A percentile compares a stretch with the other conserved stretches of the same genome.
Evolutionary conservation across 2,797 vertebrate species (phyloP).

Genomic region (Amphiprion clarkii): DNA sequence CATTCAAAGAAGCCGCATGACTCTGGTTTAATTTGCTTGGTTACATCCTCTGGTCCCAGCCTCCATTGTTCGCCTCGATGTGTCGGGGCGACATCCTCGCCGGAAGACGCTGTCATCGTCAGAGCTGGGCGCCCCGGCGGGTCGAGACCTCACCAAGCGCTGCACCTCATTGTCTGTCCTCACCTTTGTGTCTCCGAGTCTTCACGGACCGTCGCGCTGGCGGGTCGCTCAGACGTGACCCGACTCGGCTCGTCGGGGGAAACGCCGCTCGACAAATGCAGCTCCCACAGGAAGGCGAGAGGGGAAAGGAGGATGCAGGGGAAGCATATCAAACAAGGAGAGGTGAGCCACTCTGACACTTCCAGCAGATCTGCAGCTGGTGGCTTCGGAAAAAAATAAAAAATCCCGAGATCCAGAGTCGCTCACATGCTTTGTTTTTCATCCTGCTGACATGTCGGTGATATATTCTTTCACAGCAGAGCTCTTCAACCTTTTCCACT

Average conservation of each 20-base stretch:
- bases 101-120: constrained; percentile 74
- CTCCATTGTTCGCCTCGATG: constrained; percentile 69
- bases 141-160: constrained; percentile 60
- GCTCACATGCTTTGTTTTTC: no score
- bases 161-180: constrained; percentile 68
- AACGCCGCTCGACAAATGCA: constrained; percentile 38
- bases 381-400: neutral
- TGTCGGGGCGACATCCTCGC: constrained; percentile 58
- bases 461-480: no score
- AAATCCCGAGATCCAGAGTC: no score
- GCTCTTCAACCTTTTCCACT: no score
- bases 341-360: constrained; percentile 54
- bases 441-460: no score
- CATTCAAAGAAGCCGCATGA: constrained; percentile 40
- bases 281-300: constrained; percentile 67
- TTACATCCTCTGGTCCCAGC: constrained; percentile 49
- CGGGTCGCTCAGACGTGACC: constrained; percentile 53
- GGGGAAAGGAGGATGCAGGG: constrained; percentile 17
- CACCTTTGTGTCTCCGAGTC: constrained; percentile 64
- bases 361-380: neutral
- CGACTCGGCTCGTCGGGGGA: constrained; percentile 37
- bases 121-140: constrained; percentile 24
- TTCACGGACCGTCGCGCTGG: constrained; percentile 14
- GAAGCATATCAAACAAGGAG: constrained; percentile 54
- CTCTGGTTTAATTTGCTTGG: constrained; percentile 53